phyloP scores from a whole-genome alignment of 2,113 vertebrate species.

The Fulica atra region DNA sequence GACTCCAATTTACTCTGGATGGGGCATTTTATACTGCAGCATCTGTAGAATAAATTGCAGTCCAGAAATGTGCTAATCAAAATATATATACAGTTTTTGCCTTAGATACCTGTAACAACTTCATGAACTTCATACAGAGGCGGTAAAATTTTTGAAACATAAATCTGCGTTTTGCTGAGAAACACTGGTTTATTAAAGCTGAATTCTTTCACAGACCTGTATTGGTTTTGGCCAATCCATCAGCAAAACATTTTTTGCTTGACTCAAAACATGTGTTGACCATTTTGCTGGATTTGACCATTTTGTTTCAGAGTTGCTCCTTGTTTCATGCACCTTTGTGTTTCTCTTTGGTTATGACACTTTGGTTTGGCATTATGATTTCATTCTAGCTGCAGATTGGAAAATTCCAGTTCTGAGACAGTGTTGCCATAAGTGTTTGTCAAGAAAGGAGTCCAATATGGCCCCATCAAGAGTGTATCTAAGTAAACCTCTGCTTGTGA shows the following conservation, averaged over 20 bases:
- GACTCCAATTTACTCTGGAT: not conserved
- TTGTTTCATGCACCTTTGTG: not conserved
- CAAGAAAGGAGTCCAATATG: not conserved
- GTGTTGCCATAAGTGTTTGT: not conserved
- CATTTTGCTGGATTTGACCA: not conserved
- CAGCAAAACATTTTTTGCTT: conserved; percentile 10
- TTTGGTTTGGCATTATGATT: not conserved
- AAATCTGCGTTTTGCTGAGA: not conserved
- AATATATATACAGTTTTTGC: not conserved
- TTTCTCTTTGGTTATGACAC: not conserved
- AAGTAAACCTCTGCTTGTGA: not conserved
- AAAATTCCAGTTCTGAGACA: not conserved
- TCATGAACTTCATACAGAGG: not conserved
- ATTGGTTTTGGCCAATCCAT: conserved; percentile 11
- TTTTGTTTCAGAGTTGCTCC: not conserved
- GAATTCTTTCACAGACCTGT: not conserved
- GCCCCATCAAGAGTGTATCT: not conserved
- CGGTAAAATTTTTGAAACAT: not conserved
- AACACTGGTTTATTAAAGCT: not conserved
- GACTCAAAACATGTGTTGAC: conserved; percentile 24
- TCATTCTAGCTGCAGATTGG: not conserved
- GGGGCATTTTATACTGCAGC: not conserved
- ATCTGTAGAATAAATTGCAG: not conserved
- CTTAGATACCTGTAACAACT: not conserved
- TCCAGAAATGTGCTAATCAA: not conserved